Conservation (phyloP, 2,888 invertebrate species). For the Crematogaster levior region DNA sequence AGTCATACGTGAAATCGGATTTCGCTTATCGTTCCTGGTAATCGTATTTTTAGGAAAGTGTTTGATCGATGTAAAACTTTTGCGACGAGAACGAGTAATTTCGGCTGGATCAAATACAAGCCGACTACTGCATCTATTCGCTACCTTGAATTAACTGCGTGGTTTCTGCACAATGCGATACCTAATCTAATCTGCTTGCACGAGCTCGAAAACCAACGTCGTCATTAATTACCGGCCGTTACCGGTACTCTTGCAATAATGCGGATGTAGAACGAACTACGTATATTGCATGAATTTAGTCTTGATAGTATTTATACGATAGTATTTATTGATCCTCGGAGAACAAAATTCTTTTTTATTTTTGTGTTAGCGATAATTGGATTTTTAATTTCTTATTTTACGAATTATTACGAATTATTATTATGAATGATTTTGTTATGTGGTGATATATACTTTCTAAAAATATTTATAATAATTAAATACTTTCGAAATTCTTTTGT, state of each 20-base stretch:
- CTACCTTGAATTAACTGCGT: constrained; percentile 45
- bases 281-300: constrained; percentile 15
- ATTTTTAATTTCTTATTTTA: constrained; percentile 1
- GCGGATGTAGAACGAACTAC: neutral
- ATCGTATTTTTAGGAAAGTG: neutral
- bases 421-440: too few species aligned
- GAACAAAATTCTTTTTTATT: neutral
- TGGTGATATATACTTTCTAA: too few species aligned
- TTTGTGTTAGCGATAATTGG: neutral
- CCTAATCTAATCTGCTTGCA: constrained; percentile 17
- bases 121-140: constrained; percentile 1
- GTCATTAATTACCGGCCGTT: constrained; percentile 34
- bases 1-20: neutral
- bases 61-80: neutral
- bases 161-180: constrained; percentile 54
- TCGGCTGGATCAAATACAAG: constrained; percentile 21
- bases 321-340: neutral
- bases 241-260: constrained; percentile 18
- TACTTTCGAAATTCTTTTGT: neutral
- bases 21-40: neutral
- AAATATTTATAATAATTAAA: too few species aligned
- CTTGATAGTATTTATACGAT: neutral
- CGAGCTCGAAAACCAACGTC: constrained; percentile 43
- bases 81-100: constrained; percentile 22
- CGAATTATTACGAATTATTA: neutral